Evolutionary conservation across 64 coral and sea anemone genomes (phyloP).

Genomic region (Orbicella faveolata): DNA sequence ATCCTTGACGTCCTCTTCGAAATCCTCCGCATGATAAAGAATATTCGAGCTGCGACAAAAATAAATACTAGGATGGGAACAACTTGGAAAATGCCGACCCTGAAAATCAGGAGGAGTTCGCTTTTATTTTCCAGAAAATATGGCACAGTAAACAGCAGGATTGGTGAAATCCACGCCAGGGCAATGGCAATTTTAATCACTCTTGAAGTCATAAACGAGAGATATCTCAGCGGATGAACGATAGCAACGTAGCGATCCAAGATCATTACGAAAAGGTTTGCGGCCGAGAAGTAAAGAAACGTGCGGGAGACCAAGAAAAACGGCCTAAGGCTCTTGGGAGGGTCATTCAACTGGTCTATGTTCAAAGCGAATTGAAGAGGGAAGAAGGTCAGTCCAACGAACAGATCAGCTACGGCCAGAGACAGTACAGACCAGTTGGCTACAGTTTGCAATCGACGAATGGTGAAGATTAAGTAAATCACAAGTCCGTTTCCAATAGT

Average conservation of each 20-base stretch:
- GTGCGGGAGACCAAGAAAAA: conserved; percentile 30
- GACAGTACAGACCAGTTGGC: conserved; percentile 35
- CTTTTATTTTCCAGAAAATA: not conserved
- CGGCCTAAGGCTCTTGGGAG: not conserved
- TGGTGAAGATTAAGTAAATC: conserved; percentile 20
- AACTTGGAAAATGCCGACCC: not conserved
- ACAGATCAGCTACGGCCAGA: conserved; percentile 13
- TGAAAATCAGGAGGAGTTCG: not conserved
- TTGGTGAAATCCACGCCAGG: conserved; percentile 16
- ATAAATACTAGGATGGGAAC: not conserved
- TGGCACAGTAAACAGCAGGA: not conserved
- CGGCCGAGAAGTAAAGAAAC: conserved; percentile 30
- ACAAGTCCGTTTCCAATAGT: conserved; percentile 34
- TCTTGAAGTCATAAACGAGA: not conserved
- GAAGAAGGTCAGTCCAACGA: conserved; percentile 15
- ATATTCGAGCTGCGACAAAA: conserved; percentile 1
- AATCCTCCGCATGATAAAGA: conserved; percentile 26
- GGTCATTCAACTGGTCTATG: not conserved
- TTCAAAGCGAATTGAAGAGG: conserved; percentile 31
- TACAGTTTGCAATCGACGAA: conserved; percentile 1
- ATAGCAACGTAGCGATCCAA: conserved; percentile 31
- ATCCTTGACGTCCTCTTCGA: conserved; percentile 36
- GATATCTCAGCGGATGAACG: conserved; percentile 29
- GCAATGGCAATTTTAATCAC: not conserved
- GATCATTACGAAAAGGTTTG: conserved; percentile 44